phyloP scores from a whole-genome alignment of 1,140 invertebrate genomes.

The Drosophila sulfurigaster region DNA sequence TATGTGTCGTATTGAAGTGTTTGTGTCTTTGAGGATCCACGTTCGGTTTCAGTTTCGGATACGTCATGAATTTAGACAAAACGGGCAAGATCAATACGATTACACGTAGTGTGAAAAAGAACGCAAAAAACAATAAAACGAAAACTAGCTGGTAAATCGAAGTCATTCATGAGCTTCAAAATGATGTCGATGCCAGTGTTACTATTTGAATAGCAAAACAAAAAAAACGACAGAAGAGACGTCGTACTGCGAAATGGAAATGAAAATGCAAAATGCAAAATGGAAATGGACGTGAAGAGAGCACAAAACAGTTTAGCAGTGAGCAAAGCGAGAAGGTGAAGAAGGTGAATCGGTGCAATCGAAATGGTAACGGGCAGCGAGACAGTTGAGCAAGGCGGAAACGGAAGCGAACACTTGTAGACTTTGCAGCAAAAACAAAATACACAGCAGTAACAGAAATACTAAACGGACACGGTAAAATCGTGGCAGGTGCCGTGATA shows the following conservation, averaged over 20 bases:
- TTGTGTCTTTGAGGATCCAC: slow-evolving; percentile 32
- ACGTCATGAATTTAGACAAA: slow-evolving; percentile 69
- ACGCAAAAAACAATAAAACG: background rate
- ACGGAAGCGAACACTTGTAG: slow-evolving; percentile 71
- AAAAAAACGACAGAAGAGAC: background rate
- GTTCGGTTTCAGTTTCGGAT: slow-evolving; percentile 21
- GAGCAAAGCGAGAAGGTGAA: background rate
- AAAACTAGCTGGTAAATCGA: background rate
- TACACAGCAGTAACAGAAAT: slow-evolving; percentile 13
- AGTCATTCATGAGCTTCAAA: background rate
- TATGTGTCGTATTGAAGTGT: background rate
- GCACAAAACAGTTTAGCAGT: too few relatives aligned
- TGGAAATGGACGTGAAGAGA: background rate
- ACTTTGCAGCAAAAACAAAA: slow-evolving; percentile 70
- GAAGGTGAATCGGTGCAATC: background rate
- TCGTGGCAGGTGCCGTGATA: background rate
- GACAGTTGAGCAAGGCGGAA: slow-evolving; percentile 55
- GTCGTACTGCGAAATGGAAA: background rate
- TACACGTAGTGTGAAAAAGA: slow-evolving; percentile 17
- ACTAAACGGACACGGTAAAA: background rate
- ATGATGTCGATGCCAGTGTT: slow-evolving; percentile 40
- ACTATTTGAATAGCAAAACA: slow-evolving; percentile 54
- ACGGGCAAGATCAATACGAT: slow-evolving; percentile 49
- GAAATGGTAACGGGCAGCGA: background rate
- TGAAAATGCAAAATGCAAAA: slow-evolving; percentile 4